phyloP scores from a whole-genome alignment of 1,140 invertebrate species.

The Drosophila gunungcola region DNA sequence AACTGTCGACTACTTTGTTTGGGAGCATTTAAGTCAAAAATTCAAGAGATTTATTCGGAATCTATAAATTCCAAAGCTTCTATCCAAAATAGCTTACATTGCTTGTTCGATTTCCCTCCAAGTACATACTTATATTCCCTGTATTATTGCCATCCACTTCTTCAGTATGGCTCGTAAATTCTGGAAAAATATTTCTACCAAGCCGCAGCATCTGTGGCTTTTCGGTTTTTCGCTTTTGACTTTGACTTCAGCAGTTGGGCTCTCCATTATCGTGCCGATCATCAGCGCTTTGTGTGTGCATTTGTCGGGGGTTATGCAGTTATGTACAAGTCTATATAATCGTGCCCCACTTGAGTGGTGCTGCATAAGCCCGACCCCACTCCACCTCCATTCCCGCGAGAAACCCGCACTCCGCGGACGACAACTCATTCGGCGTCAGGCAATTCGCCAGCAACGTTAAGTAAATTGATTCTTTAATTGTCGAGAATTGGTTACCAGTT shows the following conservation, averaged over 20 bases:
- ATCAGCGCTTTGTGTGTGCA: constrained; percentile 47
- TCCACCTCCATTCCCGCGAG: constrained; percentile 10
- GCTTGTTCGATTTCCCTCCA: constrained; percentile 4
- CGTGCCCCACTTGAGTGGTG: constrained; percentile 71
- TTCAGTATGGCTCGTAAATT: constrained; percentile 43
- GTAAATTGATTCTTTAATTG: constrained; percentile 83
- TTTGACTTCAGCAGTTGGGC: constrained; percentile 57
- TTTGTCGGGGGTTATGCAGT: not conserved
- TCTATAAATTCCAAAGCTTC: constrained; percentile 3
- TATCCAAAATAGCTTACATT: constrained; percentile 15
- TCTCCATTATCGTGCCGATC: constrained; percentile 71
- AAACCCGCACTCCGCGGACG: constrained; percentile 38
- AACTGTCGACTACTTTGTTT: not conserved
- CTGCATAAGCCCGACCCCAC: constrained; percentile 22
- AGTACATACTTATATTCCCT: constrained; percentile 19
- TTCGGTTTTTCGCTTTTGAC: constrained; percentile 27
- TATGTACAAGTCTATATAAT: constrained; percentile 13
- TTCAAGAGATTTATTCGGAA: constrained; percentile 1
- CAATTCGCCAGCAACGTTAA: constrained; percentile 79
- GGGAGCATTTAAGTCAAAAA: not conserved
- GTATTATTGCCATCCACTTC: constrained; percentile 17
- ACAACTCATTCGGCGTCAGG: constrained; percentile 47
- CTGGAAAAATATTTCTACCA: constrained; percentile 14
- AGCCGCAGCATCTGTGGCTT: constrained; percentile 42
- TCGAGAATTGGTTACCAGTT: constrained; percentile 81